Evolutionary conservation across 2,888 invertebrate genomes (phyloP).

Genomic region (Polydrusus cervinus): DNA sequence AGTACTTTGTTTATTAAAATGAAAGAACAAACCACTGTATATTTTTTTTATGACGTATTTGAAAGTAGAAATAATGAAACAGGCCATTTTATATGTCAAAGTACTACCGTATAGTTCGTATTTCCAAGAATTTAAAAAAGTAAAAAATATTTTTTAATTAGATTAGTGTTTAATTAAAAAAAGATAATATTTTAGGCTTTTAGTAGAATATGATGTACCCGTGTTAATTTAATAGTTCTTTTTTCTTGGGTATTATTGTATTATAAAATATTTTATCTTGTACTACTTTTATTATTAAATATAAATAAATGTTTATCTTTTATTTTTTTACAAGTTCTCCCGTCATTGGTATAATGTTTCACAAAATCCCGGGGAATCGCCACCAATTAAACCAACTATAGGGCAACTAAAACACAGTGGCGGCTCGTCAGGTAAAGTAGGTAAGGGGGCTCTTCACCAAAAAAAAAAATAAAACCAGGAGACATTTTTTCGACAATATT

Average conservation of each 20-base stretch:
- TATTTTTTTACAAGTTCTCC: neutral
- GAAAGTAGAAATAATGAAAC: neutral
- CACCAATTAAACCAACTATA: too few species aligned
- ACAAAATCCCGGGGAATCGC: too few species aligned
- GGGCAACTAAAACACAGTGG: too few species aligned
- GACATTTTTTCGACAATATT: too few species aligned
- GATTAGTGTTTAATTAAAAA: neutral
- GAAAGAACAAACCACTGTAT: neutral
- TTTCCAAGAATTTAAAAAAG: neutral
- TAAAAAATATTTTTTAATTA: neutral
- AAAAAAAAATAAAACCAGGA: too few species aligned
- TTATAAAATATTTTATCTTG: constrained; percentile 9
- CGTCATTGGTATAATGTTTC: neutral
- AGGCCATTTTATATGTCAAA: neutral
- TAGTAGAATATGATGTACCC: neutral
- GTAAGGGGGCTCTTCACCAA: too few species aligned
- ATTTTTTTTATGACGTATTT: neutral
- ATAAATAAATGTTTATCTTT: constrained; percentile 11
- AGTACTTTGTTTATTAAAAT: neutral
- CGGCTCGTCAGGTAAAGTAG: too few species aligned
- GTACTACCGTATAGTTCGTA: neutral
- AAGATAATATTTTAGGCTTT: neutral
- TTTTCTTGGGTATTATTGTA: constrained; percentile 1
- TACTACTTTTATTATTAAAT: constrained; percentile 6
- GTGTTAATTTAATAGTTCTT: neutral